These are phyloP conservation scores for Bombus waltoni DNA, from an alignment of 1,140 invertebrate species.

Conservation along the genomic window DNA sequence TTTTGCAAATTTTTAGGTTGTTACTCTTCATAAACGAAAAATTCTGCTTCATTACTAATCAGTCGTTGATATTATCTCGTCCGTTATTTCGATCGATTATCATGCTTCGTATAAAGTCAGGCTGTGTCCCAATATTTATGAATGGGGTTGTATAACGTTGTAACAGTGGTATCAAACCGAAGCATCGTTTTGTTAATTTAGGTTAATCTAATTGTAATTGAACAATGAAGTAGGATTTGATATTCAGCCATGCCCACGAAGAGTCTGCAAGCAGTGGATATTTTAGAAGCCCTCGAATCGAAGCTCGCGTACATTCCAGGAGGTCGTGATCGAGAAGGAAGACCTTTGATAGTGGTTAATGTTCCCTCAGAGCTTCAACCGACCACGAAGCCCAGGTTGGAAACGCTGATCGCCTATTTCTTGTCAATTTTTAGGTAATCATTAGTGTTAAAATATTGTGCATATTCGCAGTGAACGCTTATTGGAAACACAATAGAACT, in stretches of 20 bases:
- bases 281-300: constrained; percentile 82
- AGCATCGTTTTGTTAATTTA: too few relatives aligned
- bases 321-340: constrained; percentile 85
- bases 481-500: too few relatives aligned
- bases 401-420: constrained; percentile 84
- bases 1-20: too few relatives aligned
- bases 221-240: background rate
- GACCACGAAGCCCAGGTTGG: constrained; percentile 82
- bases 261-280: constrained; percentile 78
- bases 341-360: constrained; percentile 85
- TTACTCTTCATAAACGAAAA: accelerated
- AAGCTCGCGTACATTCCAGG: constrained; percentile 85
- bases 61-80: too few relatives aligned
- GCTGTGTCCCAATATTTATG: too few relatives aligned
- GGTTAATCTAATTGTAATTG: background rate
- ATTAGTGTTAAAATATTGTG: background rate
- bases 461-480: too few relatives aligned
- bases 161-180: too few relatives aligned
- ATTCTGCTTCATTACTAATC: too few relatives aligned
- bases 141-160: too few relatives aligned
- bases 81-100: too few relatives aligned
- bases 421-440: constrained; percentile 85
- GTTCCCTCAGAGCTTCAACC: constrained; percentile 84
- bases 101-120: too few relatives aligned
- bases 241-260: constrained; percentile 55